Percentiles rank a stretch among this genome's conserved stretches.
phyloP scores from a whole-genome alignment of 2,797 vertebrate species.

The Micropoecilia bifurca region DNA sequence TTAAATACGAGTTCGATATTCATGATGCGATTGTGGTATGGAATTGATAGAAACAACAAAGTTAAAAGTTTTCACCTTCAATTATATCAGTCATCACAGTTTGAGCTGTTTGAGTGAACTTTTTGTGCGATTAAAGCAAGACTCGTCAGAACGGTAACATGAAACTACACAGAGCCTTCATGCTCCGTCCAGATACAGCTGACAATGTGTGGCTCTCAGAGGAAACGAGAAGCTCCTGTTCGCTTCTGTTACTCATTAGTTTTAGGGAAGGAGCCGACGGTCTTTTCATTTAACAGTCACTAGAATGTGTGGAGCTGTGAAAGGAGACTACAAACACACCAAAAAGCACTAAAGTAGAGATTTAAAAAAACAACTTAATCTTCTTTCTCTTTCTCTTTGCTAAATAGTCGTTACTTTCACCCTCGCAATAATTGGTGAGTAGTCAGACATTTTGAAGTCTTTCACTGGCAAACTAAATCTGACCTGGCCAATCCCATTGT shows the following conservation, averaged over 20 bases:
- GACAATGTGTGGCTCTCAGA: neutral
- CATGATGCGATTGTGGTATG: neutral
- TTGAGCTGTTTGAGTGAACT: neutral
- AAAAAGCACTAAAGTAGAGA: neutral
- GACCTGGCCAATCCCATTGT: neutral
- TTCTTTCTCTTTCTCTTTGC: neutral
- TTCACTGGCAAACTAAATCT: neutral
- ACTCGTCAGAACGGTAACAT: neutral
- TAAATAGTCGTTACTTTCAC: neutral
- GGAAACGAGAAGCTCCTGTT: slow-evolving; percentile 6
- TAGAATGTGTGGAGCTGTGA: slow-evolving; percentile 1
- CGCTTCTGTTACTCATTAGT: slow-evolving; percentile 24
- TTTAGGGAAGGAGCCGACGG: slow-evolving; percentile 6
- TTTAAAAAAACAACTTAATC: neutral
- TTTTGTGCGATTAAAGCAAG: neutral
- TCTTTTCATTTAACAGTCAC: slow-evolving; percentile 20
- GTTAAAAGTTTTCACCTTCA: neutral
- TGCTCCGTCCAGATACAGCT: neutral
- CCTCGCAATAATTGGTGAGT: neutral
- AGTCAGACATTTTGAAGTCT: neutral
- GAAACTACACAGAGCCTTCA: neutral
- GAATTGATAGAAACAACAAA: neutral
- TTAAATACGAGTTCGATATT: neutral
- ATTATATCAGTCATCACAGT: neutral
- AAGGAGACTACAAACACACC: neutral